Evolutionary conservation across 2,888 invertebrate genomes (phyloP).

Genomic region (Galeruca laticollis): DNA sequence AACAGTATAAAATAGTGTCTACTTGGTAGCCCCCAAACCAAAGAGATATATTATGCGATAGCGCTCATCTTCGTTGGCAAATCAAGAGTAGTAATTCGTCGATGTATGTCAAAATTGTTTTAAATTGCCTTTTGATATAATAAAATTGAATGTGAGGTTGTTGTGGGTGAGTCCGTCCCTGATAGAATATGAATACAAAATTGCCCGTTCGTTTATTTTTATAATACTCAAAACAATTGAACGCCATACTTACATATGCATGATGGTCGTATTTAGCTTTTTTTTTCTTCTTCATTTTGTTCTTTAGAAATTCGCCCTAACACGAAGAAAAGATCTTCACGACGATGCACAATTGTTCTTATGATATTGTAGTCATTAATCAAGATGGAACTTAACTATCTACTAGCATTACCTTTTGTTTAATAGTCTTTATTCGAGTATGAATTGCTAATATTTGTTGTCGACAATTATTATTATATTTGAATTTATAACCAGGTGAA

Average conservation of each 20-base stretch:
- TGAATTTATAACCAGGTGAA: neutral
- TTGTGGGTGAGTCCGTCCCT: neutral
- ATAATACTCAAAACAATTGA: conserved; percentile 61
- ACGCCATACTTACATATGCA: conserved; percentile 59
- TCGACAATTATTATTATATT: neutral
- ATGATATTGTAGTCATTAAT: conserved; percentile 47
- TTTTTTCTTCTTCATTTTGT: conserved; percentile 25
- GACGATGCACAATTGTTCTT: conserved; percentile 48
- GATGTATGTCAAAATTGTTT: too few species aligned
- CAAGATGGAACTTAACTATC: conserved; percentile 24
- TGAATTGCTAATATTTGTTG: neutral
- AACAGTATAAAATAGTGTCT: too few species aligned
- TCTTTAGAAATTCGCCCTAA: conserved; percentile 35
- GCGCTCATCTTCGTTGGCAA: too few species aligned
- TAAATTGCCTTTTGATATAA: too few species aligned
- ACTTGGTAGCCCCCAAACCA: too few species aligned
- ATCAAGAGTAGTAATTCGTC: too few species aligned
- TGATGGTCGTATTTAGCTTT: conserved; percentile 33
- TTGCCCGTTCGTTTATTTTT: conserved; percentile 62
- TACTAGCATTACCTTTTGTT: neutral
- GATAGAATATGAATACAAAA: conserved; percentile 64
- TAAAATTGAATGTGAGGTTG: too few species aligned
- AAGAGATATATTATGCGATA: too few species aligned
- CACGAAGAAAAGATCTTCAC: conserved; percentile 44
- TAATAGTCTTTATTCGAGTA: neutral